Conservation (phyloP, 2,797 vertebrate genomes). For the Xenentodon cancila region DNA sequence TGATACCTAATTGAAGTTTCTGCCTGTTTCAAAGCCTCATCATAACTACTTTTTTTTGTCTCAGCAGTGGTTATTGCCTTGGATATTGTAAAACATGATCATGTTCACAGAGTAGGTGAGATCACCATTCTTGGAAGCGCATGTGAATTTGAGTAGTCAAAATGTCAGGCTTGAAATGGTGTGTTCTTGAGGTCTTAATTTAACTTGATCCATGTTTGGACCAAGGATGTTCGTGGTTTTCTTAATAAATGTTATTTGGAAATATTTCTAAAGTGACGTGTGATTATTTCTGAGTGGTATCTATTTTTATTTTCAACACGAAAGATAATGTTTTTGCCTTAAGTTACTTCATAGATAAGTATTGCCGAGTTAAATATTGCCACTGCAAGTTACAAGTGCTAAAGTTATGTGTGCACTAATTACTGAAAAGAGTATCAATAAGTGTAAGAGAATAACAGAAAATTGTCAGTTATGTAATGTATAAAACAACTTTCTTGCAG, state of each 20-base stretch:
- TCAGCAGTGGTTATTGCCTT: slow-evolving; percentile 23
- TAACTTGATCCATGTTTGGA: slow-evolving; percentile 49
- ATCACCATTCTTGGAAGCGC: slow-evolving; percentile 18
- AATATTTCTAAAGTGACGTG: slow-evolving; percentile 31
- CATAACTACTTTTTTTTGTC: slow-evolving; percentile 14
- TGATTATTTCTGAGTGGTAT: background rate
- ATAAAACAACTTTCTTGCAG: too few relatives aligned
- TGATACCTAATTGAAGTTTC: slow-evolving; percentile 51
- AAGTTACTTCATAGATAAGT: too few relatives aligned
- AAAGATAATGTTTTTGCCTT: too few relatives aligned
- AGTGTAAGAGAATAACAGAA: too few relatives aligned
- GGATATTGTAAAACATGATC: slow-evolving; percentile 21
- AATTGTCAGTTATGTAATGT: too few relatives aligned
- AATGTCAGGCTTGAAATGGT: slow-evolving; percentile 12
- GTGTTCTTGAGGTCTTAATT: slow-evolving; percentile 43
- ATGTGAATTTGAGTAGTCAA: slow-evolving; percentile 31
- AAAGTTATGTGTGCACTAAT: too few relatives aligned
- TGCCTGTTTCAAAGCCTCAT: slow-evolving; percentile 61
- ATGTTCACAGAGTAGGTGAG: slow-evolving; percentile 13
- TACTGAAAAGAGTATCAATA: too few relatives aligned
- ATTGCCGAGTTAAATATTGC: too few relatives aligned
- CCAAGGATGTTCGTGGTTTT: slow-evolving; percentile 75
- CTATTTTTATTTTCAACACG: background rate
- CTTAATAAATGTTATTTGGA: slow-evolving; percentile 71
- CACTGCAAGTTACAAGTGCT: too few relatives aligned